Percentiles rank a stretch among this genome's conserved stretches.
phyloP scores from a whole-genome alignment of 2,113 vertebrate genomes.

The Rhineura floridana region DNA sequence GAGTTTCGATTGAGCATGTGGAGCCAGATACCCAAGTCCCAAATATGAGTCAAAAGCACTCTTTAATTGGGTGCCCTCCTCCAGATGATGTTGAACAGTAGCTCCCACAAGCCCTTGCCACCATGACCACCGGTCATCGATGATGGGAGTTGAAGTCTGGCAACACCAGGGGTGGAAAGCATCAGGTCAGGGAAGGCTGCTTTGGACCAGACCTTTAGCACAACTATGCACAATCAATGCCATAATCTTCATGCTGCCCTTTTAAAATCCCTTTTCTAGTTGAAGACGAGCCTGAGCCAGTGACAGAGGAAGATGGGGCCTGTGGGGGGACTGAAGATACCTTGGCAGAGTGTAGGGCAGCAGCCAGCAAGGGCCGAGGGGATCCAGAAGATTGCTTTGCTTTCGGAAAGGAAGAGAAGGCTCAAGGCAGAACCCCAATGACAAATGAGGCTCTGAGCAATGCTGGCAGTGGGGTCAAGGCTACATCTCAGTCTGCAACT shows the following conservation, averaged over 20 bases:
- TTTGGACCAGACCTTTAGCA: too few species aligned
- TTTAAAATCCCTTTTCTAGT: neutral
- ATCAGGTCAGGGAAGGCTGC: too few species aligned
- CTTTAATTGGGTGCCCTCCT: neutral
- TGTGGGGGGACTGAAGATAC: conserved; percentile 6
- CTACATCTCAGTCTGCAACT: neutral
- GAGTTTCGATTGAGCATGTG: neutral
- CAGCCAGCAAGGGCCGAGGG: neutral
- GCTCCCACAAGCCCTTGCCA: too few species aligned
- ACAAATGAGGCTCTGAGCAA: neutral
- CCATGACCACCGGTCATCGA: too few species aligned
- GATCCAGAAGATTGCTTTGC: neutral
- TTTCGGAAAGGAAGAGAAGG: neutral
- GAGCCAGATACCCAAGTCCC: neutral
- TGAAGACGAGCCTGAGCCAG: conserved; percentile 9
- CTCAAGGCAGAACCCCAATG: neutral
- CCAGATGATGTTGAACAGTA: too few species aligned
- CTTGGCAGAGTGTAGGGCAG: neutral
- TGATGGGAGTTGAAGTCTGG: too few species aligned
- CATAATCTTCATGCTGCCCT: neutral
- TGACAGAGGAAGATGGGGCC: conserved; percentile 3
- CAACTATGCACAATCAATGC: neutral
- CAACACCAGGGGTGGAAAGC: too few species aligned
- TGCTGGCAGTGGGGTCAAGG: neutral
- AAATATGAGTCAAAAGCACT: neutral